phyloP scores from a whole-genome alignment of 2,113 vertebrate species.

The Clinocottus analis region DNA sequence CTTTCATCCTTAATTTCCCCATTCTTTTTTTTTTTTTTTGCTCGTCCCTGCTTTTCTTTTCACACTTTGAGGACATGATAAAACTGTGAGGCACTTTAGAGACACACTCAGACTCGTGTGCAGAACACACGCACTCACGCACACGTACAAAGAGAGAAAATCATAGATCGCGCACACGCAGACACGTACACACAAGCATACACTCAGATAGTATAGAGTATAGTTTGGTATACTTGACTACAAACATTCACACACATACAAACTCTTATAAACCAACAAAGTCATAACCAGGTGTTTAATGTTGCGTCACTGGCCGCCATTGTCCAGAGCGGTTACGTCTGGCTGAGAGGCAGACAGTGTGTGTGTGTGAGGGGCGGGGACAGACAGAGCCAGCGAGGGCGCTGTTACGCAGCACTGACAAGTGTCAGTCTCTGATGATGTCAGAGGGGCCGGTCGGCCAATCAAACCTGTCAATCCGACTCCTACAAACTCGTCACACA shows the following conservation, averaged over 20 bases:
- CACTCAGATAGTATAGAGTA: constrained; percentile 72
- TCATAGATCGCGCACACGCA: constrained; percentile 63
- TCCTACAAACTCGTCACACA: constrained; percentile 95
- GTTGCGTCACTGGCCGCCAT: constrained; percentile 79
- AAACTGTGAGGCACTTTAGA: constrained; percentile 99
- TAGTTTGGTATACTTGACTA: constrained; percentile 71
- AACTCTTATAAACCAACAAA: constrained; percentile 72
- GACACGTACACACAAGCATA: constrained; percentile 64
- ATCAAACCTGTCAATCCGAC: constrained; percentile 68
- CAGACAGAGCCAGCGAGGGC: constrained; percentile 69
- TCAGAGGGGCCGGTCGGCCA: constrained; percentile 57
- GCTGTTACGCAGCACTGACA: constrained; percentile 66
- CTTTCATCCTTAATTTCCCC: constrained; percentile 21
- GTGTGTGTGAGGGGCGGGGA: constrained; percentile 57
- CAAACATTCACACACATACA: constrained; percentile 84
- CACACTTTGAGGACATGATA: constrained; percentile 94
- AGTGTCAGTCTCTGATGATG: constrained; percentile 68
- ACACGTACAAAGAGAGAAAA: constrained; percentile 66
- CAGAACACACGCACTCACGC: constrained; percentile 60
- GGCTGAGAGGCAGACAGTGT: constrained; percentile 80
- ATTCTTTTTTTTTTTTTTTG: constrained; percentile 28
- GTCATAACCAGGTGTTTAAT: constrained; percentile 69
- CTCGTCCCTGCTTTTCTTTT: constrained; percentile 84
- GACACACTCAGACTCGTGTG: constrained; percentile 88
- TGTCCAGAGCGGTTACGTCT: constrained; percentile 67